Evolutionary conservation across 2,888 invertebrate genomes (phyloP), one percentile per base, ranked within the genome.

Genomic region (Psylliodes chrysocephalus): DNA sequence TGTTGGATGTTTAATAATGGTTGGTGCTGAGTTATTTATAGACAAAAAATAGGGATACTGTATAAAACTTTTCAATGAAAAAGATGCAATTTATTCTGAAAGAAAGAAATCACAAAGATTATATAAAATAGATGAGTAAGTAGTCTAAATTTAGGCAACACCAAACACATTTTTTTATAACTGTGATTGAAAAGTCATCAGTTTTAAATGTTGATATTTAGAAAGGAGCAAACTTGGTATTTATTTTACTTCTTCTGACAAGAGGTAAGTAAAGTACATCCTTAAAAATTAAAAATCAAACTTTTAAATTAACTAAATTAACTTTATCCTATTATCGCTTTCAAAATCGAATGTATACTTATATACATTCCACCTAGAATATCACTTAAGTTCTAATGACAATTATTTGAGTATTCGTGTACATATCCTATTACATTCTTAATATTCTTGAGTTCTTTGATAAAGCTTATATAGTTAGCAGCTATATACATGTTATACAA

Each of bases 1-100:
- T 60, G 49, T 28, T 40, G 25, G 22, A 28, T 19, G 25, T 40
- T 40, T 59, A 30, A 59, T 51, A 59, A 59, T 59, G 40, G 59
- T 51, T 59, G n/a, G n/a, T 40, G 15, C 14, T 2, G 14, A 2
- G 35, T 14, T 35, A 35, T 35, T 35, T 12, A n/a, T 14, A 35
- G 6, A 14, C 35, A 35, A 35, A 35, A 35, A 35, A 35, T 35
- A 1, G 8, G 14, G 12, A 12, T 8, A 1, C 12, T 35, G 8
- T 35, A 8, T 35, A 14, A 14, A 35, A 35, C n/a, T 35, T 35
- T 14, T 14, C 35, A 10, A 33, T n/a, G 33, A 33, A 33, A 33
- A 33, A 2, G 33, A 2, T 2, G 10, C 2, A 5, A 8, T 8
- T 33, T 8, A 10, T 33, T 33, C 10, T 35, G 4, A 12, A 35